Evolutionary conservation across 2,888 invertebrate species (phyloP).

Genomic region (Lydus trimaculatus): DNA sequence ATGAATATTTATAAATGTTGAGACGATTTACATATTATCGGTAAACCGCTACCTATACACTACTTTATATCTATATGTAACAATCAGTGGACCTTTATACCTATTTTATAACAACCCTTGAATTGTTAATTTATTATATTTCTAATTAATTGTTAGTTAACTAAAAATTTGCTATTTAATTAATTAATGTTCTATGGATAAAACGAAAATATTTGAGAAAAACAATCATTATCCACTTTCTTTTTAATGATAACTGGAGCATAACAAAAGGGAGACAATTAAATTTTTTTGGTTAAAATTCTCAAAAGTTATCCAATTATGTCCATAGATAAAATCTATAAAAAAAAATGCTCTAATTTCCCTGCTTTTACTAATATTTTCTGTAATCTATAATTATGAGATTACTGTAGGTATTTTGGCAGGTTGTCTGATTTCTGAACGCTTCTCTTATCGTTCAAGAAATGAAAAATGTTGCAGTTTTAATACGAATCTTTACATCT

Average conservation of each 20-base stretch:
- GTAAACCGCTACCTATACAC: conserved; percentile 16
- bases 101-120: background rate
- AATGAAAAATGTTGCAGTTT: no score
- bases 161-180: no score
- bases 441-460: background rate
- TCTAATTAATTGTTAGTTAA: no score
- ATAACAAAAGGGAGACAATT: background rate
- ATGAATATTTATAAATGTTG: conserved; percentile 55
- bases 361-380: background rate
- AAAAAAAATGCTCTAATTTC: background rate
- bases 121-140: background rate
- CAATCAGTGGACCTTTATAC: background rate
- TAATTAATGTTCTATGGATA: no score
- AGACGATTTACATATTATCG: conserved; percentile 56
- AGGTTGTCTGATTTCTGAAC: background rate
- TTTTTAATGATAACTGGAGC: background rate
- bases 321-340: background rate
- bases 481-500: no score
- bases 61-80: background rate
- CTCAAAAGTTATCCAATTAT: conserved; percentile 1
- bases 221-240: background rate
- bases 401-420: background rate
- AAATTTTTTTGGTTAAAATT: background rate
- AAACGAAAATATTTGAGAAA: background rate
- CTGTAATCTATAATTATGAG: no score